Percentiles rank a stretch among this genome's conserved stretches.
Conservation (phyloP, 2,888 invertebrate genomes). For the Leucophenga montana region DNA sequence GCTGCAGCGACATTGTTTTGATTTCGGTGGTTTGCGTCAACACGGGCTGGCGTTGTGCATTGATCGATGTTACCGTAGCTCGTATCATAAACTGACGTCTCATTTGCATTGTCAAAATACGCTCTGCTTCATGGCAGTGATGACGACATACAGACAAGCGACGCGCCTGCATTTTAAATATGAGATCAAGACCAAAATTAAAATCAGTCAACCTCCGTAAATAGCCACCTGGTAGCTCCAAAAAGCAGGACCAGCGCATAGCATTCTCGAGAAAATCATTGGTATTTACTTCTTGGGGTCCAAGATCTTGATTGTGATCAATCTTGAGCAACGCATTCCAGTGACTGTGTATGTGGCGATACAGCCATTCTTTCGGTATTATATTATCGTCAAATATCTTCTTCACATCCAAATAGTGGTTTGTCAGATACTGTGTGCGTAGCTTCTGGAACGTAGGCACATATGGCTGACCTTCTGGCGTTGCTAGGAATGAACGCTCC, state of each 20-base stretch:
- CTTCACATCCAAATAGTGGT: conserved; percentile 81
- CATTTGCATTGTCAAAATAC: conserved; percentile 78
- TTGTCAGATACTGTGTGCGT: too few relatives aligned
- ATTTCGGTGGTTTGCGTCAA: conserved; percentile 78
- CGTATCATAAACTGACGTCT: conserved; percentile 76
- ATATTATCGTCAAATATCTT: conserved; percentile 80
- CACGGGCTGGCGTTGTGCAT: conserved; percentile 79
- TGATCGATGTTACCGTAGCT: conserved; percentile 78
- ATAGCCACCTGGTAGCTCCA: conserved; percentile 78
- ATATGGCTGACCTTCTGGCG: conserved; percentile 77
- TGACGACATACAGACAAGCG: conserved; percentile 78
- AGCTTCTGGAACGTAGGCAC: conserved; percentile 79
- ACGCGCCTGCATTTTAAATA: conserved; percentile 79
- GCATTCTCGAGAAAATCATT: conserved; percentile 75
- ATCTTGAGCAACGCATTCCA: conserved; percentile 81
- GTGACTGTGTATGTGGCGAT: conserved; percentile 78
- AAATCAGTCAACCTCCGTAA: conserved; percentile 88
- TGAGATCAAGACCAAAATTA: conserved; percentile 83
- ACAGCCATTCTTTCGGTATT: conserved; percentile 81
- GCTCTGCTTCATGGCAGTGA: conserved; percentile 78
- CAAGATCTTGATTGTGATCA: conserved; percentile 81
- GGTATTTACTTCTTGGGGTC: conserved; percentile 73
- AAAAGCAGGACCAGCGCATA: conserved; percentile 78
- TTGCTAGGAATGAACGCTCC: conserved; percentile 76
- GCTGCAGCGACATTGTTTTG: conserved; percentile 76